These are phyloP conservation scores for Ifrita kowaldi DNA, from an alignment of 2,113 vertebrate species.

Conservation along the genomic window DNA sequence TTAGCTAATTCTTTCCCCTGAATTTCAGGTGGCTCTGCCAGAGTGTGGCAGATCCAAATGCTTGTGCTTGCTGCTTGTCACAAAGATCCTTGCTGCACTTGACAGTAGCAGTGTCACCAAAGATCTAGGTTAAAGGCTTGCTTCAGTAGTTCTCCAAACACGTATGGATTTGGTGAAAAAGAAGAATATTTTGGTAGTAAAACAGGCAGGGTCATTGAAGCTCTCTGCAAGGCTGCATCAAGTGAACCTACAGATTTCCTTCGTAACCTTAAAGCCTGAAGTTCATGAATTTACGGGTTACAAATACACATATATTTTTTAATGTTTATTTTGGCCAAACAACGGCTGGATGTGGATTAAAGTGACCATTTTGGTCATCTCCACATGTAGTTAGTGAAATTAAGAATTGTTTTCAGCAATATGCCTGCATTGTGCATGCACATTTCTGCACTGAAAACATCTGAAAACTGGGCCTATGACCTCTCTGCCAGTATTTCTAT, in stretches of 20 bases:
- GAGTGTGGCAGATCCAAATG: background rate
- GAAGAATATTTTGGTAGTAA: background rate
- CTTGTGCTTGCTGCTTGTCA: background rate
- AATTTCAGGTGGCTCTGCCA: background rate
- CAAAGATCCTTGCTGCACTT: background rate
- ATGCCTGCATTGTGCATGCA: background rate
- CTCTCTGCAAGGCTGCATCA: background rate
- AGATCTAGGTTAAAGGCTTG: background rate
- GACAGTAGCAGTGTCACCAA: background rate
- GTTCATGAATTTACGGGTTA: background rate
- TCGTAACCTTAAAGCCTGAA: background rate
- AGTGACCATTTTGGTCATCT: background rate
- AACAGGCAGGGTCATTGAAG: background rate
- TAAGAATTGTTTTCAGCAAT: background rate
- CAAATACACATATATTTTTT: background rate
- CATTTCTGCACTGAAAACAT: background rate
- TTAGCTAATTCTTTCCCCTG: background rate
- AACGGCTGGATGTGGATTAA: background rate
- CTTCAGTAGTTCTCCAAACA: background rate
- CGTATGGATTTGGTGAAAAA: background rate
- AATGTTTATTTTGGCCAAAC: background rate
- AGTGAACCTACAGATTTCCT: background rate
- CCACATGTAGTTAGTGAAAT: background rate
- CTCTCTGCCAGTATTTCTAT: background rate
- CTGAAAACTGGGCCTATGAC: background rate